Percentiles rank a stretch among this genome's conserved stretches.
Conservation (phyloP, 2,888 invertebrate genomes). For the Hypomecis punctinalis region DNA sequence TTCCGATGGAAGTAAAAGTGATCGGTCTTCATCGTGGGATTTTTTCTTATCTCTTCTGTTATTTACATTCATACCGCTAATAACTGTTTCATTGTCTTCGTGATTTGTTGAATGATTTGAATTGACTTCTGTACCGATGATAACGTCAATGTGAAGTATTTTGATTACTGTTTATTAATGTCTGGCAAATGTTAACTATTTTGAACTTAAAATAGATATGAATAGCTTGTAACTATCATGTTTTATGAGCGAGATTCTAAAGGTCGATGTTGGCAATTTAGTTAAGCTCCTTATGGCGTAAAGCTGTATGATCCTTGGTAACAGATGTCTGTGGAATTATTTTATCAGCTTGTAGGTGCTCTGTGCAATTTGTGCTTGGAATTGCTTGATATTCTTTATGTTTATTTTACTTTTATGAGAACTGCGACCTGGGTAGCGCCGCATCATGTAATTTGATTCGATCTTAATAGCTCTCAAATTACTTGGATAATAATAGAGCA, state of each 20-base stretch:
- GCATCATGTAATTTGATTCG: background rate
- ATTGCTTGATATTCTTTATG: conserved; percentile 9
- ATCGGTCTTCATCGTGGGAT: conserved; percentile 25
- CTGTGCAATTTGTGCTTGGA: conserved; percentile 9
- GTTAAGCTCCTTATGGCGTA: conserved; percentile 28
- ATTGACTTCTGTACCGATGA: conserved; percentile 30
- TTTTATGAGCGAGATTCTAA: conserved; percentile 17
- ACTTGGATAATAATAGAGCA: background rate
- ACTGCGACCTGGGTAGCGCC: background rate
- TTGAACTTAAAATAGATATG: conserved; percentile 21
- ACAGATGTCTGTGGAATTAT: conserved; percentile 34
- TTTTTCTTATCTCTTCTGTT: conserved; percentile 26
- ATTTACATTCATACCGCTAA: conserved; percentile 31
- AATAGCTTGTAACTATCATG: conserved; percentile 17
- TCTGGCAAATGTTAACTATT: conserved; percentile 27
- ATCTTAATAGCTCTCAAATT: background rate
- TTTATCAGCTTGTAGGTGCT: conserved; percentile 21
- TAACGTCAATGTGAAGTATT: conserved; percentile 18
- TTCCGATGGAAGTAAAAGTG: conserved; percentile 29
- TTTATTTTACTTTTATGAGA: background rate
- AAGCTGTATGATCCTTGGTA: conserved; percentile 33
- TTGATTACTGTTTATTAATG: conserved; percentile 24
- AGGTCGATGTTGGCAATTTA: conserved; percentile 24
- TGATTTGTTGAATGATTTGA: conserved; percentile 34
- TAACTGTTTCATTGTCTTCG: conserved; percentile 27